Percentiles rank a stretch among this genome's conserved stretches.
phyloP scores from a whole-genome alignment of 2,113 vertebrate species.

The Opisthocomus hoazin region DNA sequence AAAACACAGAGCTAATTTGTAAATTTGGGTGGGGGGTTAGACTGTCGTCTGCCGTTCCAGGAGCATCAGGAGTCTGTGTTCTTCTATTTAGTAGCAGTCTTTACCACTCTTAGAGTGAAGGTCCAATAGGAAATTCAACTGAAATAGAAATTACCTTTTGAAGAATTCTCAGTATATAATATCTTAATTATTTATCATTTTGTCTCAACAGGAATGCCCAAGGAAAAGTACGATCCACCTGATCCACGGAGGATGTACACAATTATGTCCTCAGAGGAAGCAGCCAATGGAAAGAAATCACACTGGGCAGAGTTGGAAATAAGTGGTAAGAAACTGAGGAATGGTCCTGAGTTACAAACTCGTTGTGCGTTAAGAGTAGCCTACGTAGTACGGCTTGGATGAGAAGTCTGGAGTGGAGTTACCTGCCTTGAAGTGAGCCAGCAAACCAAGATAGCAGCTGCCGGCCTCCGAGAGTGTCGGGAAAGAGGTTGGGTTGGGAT shows the following conservation, averaged over 20 bases:
- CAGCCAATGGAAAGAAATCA: conserved; percentile 97
- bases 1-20: background rate
- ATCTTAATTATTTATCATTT: background rate
- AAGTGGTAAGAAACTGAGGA: conserved; percentile 81
- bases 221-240: conserved; percentile 99
- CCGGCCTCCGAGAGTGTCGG: background rate
- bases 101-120: background rate
- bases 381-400: fast-evolving
- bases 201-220: conserved; percentile 93
- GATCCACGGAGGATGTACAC: conserved; percentile 99
- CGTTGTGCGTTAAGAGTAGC: background rate
- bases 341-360: background rate
- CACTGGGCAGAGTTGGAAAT: conserved; percentile 99
- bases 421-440: background rate
- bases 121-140: fast-evolving
- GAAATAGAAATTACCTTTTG: background rate
- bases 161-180: background rate
- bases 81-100: background rate
- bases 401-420: background rate
- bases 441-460: fast-evolving
- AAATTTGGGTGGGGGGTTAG: background rate
- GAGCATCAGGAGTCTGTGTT: background rate
- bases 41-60: background rate
- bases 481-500: background rate
- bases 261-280: conserved; percentile 97